Evolutionary conservation across 2,113 vertebrate genomes (phyloP).

Genomic region (Rhinogobius similis): DNA sequence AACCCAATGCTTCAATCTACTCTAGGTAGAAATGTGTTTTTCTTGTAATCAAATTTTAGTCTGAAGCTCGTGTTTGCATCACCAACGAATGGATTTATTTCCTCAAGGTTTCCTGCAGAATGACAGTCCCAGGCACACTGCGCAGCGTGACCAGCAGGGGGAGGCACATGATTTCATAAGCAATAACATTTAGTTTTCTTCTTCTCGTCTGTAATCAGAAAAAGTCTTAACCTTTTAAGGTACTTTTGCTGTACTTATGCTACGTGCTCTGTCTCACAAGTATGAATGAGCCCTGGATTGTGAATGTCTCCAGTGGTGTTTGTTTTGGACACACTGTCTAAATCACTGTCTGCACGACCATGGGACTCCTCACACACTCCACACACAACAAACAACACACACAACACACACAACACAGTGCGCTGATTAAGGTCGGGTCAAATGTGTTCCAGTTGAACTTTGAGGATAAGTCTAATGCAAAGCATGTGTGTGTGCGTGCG

Average conservation of each 20-base stretch:
- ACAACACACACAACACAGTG: background rate
- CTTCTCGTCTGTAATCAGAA: background rate
- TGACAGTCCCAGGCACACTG: constrained; percentile 50
- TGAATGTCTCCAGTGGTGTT: background rate
- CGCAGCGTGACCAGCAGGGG: constrained; percentile 63
- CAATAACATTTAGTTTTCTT: too few species aligned
- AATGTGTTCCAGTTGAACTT: constrained; percentile 27
- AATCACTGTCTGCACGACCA: constrained; percentile 16
- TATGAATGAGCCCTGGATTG: constrained; percentile 12
- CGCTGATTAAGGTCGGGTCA: constrained; percentile 1
- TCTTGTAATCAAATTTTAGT: background rate
- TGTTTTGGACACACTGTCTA: constrained; percentile 11
- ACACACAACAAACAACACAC: too few species aligned
- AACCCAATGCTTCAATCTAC: background rate
- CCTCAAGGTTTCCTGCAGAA: background rate
- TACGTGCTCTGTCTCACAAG: background rate
- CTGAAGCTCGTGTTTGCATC: background rate
- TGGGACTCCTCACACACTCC: constrained; percentile 1
- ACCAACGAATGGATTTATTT: background rate
- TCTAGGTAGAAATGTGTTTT: background rate
- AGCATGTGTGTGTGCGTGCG: background rate
- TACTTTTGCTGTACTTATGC: background rate
- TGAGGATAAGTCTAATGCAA: background rate
- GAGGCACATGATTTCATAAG: constrained; percentile 43
- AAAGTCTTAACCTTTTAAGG: too few species aligned